Evolutionary conservation across 2,113 vertebrate species (phyloP), one percentile per base, ranked within the genome.

Genomic region (Lonchura striata): DNA sequence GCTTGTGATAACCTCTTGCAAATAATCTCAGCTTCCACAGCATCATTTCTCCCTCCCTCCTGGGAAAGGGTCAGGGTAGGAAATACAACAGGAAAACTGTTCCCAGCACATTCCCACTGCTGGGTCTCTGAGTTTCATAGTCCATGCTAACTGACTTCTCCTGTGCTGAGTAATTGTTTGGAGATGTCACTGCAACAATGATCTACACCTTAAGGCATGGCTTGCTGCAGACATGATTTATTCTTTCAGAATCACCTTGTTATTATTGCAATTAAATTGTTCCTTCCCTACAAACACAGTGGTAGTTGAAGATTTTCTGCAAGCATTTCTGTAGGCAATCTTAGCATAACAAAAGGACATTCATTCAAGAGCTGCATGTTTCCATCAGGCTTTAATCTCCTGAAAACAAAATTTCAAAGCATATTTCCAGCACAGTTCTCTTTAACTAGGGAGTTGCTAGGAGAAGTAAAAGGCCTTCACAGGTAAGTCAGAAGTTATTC

Each of bases 191-290:
- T 78, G 65, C 68, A 82, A 53, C 65, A 76, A 1, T 27, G 25
- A 74, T 65, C 63, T 79, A 44, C 33, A 28, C 68, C 68, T 47
- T 70, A 28, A 82, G 19, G 66, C 54, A 52, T 61, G 70, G 49
- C 75, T 94, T 72, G 21, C 88, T 61, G 50, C 74, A 91, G 83
- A 56, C 50, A 56, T 33, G 21, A 85, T 84, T 86, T 94, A 60
- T 72, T 96, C 87, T 89, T 82, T 77, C 49, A 86, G 70, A 86
- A 91, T 47, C 78, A 92, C 68, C 77, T 96, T 79, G 42, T 81
- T 71, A 66, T 83, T 91, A 90, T 27, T 81, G 88, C 83, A 93
- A 90, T 93, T 95, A 94, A 95, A 65, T 92, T 96, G 88, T 93
- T 91, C 88, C 47, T 82, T 81, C 70, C 37, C 33, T 60, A 39